Conservation (phyloP, 2,888 invertebrate species). For the Gortyna flavago region DNA sequence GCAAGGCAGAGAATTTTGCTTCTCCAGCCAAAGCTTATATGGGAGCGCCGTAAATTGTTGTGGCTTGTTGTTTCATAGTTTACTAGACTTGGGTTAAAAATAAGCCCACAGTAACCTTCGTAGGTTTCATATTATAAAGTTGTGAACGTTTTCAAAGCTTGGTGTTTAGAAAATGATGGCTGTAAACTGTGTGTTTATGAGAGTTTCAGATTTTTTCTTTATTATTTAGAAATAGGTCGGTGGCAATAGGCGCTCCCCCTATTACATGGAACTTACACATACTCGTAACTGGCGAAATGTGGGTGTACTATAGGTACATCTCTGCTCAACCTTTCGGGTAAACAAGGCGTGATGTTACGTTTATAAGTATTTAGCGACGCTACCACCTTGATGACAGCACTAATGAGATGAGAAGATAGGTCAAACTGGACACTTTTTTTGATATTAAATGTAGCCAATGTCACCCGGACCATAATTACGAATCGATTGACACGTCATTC, state of each 20-base stretch:
- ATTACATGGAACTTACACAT: no score
- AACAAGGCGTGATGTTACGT: no score
- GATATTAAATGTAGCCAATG: background rate
- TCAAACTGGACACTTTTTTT: background rate
- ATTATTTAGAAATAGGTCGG: background rate
- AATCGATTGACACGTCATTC: background rate
- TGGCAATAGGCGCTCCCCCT: no score
- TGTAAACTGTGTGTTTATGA: background rate
- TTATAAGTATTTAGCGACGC: no score
- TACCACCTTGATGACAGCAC: background rate
- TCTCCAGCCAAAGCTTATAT: conserved; percentile 59
- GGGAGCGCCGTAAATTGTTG: conserved; percentile 50
- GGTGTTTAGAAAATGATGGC: background rate
- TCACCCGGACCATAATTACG: background rate
- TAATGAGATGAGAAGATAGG: background rate
- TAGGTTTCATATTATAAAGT: conserved; percentile 25
- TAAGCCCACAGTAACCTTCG: conserved; percentile 63
- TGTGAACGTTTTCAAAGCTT: conserved; percentile 2
- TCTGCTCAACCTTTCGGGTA: no score
- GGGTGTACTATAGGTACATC: no score
- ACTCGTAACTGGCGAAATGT: no score
- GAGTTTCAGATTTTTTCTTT: background rate
- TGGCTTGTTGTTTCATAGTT: conserved; percentile 50
- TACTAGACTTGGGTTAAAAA: conserved; percentile 64
- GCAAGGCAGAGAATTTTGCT: conserved; percentile 57